Conservation (phyloP, 2,797 vertebrate species). For the Typhlichthys subterraneus region DNA sequence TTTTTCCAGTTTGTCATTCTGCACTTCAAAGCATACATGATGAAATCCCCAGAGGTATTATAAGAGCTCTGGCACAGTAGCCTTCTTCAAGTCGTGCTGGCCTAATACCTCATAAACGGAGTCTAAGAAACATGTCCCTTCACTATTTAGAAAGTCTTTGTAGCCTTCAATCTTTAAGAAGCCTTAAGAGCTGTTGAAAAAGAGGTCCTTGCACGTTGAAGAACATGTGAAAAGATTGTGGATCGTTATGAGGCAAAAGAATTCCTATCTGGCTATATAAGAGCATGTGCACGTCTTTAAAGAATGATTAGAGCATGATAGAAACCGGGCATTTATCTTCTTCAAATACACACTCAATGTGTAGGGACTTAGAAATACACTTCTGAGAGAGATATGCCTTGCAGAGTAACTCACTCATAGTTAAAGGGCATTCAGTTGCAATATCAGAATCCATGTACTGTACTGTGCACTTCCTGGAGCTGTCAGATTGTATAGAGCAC, state of each 20-base stretch:
- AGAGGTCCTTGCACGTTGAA: slow-evolving; percentile 33
- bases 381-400: slow-evolving; percentile 13
- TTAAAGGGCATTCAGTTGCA: slow-evolving; percentile 35
- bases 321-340: slow-evolving; percentile 22
- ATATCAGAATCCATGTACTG: slow-evolving; percentile 19
- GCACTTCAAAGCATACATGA: slow-evolving; percentile 80
- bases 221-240: slow-evolving; percentile 37
- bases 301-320: slow-evolving; percentile 30
- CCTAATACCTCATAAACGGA: slow-evolving; percentile 71
- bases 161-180: slow-evolving; percentile 51
- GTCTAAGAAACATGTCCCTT: slow-evolving; percentile 61
- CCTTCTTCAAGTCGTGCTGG: slow-evolving; percentile 59
- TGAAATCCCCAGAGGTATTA: slow-evolving; percentile 77
- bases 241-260: slow-evolving; percentile 37
- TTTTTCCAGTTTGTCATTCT: slow-evolving; percentile 70
- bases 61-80: slow-evolving; percentile 65
- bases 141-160: slow-evolving; percentile 55
- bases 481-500: slow-evolving; percentile 40
- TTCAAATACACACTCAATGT: slow-evolving; percentile 39
- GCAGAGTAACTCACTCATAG: slow-evolving; percentile 7
- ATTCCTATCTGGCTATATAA: slow-evolving; percentile 32
- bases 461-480: slow-evolving; percentile 42
- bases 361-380: slow-evolving; percentile 21
- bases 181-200: slow-evolving; percentile 46
- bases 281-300: slow-evolving; percentile 21